Evolutionary conservation across 2,797 vertebrate species (phyloP).

Genomic region (Poeciliopsis paucimaculata): DNA sequence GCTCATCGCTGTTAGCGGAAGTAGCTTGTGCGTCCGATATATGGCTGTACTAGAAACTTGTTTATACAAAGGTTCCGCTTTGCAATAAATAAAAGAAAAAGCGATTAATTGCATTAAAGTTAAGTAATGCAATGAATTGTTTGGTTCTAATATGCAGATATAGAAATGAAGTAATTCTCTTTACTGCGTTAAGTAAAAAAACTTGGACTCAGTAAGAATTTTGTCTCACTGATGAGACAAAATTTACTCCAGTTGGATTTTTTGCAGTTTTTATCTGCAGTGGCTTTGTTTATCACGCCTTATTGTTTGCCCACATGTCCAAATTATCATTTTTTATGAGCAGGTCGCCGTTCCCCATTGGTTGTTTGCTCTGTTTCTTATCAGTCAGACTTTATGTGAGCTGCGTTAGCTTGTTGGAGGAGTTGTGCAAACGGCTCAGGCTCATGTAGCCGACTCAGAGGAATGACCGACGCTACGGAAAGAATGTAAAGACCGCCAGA

Average conservation of each 20-base stretch:
- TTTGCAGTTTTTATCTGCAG: not conserved
- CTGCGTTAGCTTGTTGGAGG: not conserved
- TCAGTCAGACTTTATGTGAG: not conserved
- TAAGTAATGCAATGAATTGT: too few relatives aligned
- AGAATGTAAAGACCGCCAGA: constrained; percentile 54
- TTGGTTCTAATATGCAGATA: too few relatives aligned
- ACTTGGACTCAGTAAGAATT: too few relatives aligned
- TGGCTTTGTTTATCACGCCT: not conserved
- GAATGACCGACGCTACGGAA: constrained; percentile 40
- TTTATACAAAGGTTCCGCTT: too few relatives aligned
- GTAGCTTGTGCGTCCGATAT: too few relatives aligned
- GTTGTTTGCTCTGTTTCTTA: not conserved
- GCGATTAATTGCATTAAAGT: too few relatives aligned
- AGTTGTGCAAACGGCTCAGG: constrained; percentile 12
- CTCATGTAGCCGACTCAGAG: constrained; percentile 14
- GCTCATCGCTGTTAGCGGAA: too few relatives aligned
- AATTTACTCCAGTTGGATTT: not conserved
- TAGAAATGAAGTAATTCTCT: too few relatives aligned
- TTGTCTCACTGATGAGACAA: not conserved
- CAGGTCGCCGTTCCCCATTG: not conserved
- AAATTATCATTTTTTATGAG: not conserved
- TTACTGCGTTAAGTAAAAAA: too few relatives aligned
- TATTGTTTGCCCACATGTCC: not conserved
- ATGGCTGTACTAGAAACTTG: too few relatives aligned
- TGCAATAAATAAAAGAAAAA: too few relatives aligned